Conservation (phyloP, 2,888 invertebrate genomes). For the Frankliniella fusca region DNA sequence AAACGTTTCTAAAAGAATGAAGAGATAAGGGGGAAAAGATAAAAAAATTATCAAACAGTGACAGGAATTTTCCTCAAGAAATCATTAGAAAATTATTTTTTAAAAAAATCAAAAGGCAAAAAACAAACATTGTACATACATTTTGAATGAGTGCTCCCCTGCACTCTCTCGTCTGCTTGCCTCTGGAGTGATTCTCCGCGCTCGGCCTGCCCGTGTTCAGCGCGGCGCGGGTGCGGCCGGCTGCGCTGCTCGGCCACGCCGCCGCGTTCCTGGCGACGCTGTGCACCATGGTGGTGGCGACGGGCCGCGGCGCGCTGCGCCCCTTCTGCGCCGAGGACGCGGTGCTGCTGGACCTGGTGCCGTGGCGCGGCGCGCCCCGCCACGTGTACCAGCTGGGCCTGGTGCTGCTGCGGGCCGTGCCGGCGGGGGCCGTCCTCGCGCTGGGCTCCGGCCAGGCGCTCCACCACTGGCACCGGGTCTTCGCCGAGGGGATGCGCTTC, state of each 20-base stretch:
- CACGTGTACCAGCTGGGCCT: not conserved
- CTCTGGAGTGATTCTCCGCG: not conserved
- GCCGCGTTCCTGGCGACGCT: not conserved
- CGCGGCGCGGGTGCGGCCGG: not conserved
- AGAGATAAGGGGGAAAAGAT: too few relatives aligned
- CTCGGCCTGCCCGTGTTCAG: not conserved
- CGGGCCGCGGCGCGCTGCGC: conserved; percentile 4
- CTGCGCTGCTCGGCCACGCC: not conserved
- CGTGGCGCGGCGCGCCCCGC: not conserved
- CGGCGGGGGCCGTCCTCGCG: not conserved
- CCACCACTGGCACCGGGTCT: not conserved
- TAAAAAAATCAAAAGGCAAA: too few relatives aligned
- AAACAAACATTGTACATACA: too few relatives aligned
- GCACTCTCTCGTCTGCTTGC: too few relatives aligned
- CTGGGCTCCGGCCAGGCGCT: not conserved
- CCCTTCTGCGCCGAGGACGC: conserved; percentile 4
- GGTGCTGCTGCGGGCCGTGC: not conserved
- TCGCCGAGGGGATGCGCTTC: not conserved
- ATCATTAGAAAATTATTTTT: too few relatives aligned
- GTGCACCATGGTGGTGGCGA: not conserved
- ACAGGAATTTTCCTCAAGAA: too few relatives aligned
- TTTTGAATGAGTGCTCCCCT: too few relatives aligned
- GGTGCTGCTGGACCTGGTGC: not conserved
- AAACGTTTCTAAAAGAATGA: too few relatives aligned
- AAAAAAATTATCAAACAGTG: too few relatives aligned